A percentile compares a stretch with the other conserved stretches of the same genome.
These are phyloP conservation scores for Anthrax anthrax DNA, from an alignment of 2,888 invertebrate species.

Conservation along the genomic window DNA sequence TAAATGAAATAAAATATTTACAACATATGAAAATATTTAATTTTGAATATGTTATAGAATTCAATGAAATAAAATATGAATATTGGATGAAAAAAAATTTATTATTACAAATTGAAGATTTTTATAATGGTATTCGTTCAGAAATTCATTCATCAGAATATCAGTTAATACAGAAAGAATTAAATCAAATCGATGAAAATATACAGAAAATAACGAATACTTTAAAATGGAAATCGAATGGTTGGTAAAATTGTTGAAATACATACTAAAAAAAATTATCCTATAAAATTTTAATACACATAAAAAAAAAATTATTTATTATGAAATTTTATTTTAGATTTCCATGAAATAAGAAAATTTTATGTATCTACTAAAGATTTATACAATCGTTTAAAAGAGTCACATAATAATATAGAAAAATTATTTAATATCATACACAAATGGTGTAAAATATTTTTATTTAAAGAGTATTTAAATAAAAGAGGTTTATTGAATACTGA, in stretches of 20 bases:
- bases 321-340: conserved; percentile 17
- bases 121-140: conserved; percentile 67
- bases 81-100: conserved; percentile 30
- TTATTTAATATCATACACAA: conserved; percentile 43
- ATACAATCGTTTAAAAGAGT: conserved; percentile 19
- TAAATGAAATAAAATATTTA: conserved; percentile 74
- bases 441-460: conserved; percentile 64
- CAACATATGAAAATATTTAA: conserved; percentile 44
- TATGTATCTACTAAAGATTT: conserved; percentile 20
- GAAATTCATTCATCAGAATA: conserved; percentile 62
- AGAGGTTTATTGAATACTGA: conserved; percentile 25
- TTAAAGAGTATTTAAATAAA: conserved; percentile 46
- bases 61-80: conserved; percentile 22
- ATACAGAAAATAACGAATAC: conserved; percentile 52
- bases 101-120: conserved; percentile 47
- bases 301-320: background rate
- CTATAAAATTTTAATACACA: too few species aligned
- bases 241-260: conserved; percentile 36
- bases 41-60: conserved; percentile 14
- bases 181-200: conserved; percentile 55
- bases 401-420: conserved; percentile 47
- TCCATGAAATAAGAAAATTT: conserved; percentile 16
- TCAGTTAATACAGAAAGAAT: conserved; percentile 59
- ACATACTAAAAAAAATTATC: too few species aligned
- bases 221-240: conserved; percentile 67